These are phyloP conservation scores for Rhinogobius similis DNA, from an alignment of 2,113 vertebrate genomes.

Conservation along the genomic window DNA sequence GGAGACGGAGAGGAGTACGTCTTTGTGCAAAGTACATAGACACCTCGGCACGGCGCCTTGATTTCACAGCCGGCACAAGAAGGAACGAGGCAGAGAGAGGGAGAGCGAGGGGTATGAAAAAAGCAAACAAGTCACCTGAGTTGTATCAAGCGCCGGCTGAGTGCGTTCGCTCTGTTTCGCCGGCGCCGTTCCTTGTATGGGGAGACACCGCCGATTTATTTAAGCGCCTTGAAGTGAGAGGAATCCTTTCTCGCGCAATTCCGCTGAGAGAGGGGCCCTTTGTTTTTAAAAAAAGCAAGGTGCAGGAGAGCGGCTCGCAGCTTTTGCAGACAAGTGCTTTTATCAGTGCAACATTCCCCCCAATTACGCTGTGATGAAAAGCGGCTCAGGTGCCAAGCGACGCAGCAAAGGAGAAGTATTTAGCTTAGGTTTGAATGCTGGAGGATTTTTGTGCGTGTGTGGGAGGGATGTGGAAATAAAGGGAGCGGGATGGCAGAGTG, in stretches of 20 bases:
- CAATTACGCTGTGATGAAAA: conserved; percentile 49
- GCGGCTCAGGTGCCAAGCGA: conserved; percentile 26
- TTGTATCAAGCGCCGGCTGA: conserved; percentile 69
- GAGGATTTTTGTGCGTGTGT: background rate
- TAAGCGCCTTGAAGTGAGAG: conserved; percentile 57
- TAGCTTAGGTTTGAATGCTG: conserved; percentile 3
- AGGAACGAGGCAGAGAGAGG: conserved; percentile 55
- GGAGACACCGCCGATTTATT: conserved; percentile 55
- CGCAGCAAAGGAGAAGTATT: conserved; percentile 17
- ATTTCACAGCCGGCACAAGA: conserved; percentile 69
- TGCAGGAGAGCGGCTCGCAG: conserved; percentile 47
- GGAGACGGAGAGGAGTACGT: conserved; percentile 72
- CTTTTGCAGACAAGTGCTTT: conserved; percentile 20
- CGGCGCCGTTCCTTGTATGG: conserved; percentile 58
- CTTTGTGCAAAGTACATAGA: conserved; percentile 81
- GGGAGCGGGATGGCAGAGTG: background rate
- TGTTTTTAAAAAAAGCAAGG: conserved; percentile 48
- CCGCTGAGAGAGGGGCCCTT: conserved; percentile 42
- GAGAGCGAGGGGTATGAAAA: conserved; percentile 69
- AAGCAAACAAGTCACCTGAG: conserved; percentile 78
- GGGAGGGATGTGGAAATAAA: background rate
- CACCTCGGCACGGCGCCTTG: conserved; percentile 71
- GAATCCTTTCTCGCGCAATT: conserved; percentile 58
- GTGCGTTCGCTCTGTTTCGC: conserved; percentile 50
- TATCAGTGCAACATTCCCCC: conserved; percentile 38